phyloP scores from a whole-genome alignment of 2,113 vertebrate species.

The Butastur rufipennis region DNA sequence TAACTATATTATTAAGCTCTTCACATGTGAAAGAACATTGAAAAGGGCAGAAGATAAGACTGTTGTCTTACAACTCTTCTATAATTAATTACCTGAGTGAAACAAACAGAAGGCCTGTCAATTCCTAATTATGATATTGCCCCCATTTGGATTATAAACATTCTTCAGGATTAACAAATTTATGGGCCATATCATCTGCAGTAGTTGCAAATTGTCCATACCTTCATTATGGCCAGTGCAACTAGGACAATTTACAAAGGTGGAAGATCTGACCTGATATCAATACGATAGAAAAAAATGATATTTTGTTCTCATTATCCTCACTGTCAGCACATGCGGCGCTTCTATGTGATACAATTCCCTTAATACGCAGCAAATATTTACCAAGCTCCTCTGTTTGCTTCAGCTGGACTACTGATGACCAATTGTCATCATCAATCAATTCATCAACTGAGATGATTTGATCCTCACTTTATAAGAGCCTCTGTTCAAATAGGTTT shows the following conservation, averaged over 20 bases:
- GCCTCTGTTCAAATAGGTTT: neutral
- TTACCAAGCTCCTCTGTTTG: neutral
- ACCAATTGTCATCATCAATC: neutral
- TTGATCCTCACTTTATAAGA: neutral
- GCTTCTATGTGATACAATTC: neutral
- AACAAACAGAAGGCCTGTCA: neutral
- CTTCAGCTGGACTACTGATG: neutral
- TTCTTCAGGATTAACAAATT: neutral
- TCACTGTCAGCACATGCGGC: neutral
- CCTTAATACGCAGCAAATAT: neutral
- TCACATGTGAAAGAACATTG: neutral
- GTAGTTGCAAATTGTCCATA: neutral
- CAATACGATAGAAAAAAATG: neutral
- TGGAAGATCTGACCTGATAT: neutral
- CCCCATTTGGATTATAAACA: neutral
- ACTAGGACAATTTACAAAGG: neutral
- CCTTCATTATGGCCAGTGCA: neutral
- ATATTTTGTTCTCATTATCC: neutral
- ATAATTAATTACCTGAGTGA: neutral
- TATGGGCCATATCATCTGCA: neutral
- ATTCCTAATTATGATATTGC: neutral
- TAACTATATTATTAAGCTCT: neutral
- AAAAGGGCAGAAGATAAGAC: neutral
- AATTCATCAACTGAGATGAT: neutral
- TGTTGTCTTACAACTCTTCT: neutral